Percentiles rank a stretch among this genome's conserved stretches.
These are phyloP conservation scores for Borostomias antarcticus DNA, from an alignment of 2,797 vertebrate genomes.

Conservation along the genomic window DNA sequence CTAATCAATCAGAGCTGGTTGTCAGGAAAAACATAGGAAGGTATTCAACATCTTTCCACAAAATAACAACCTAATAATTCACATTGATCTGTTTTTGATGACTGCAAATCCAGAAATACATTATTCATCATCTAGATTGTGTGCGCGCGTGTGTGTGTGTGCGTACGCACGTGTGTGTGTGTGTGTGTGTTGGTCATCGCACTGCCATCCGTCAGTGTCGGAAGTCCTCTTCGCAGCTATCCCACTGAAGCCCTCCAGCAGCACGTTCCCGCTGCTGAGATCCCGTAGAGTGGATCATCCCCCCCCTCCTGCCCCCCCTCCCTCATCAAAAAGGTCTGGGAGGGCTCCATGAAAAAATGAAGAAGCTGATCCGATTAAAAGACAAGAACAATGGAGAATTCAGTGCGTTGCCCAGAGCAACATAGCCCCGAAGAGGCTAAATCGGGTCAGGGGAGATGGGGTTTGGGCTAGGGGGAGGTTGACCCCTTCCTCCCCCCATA, in stretches of 20 bases:
- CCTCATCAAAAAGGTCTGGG: slow-evolving; percentile 50
- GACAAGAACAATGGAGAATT: slow-evolving; percentile 48
- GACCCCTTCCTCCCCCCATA: slow-evolving; percentile 21
- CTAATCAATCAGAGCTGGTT: too few relatives aligned
- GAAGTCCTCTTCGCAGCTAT: slow-evolving; percentile 33
- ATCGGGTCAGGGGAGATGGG: slow-evolving; percentile 61
- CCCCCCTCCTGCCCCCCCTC: slow-evolving; percentile 32
- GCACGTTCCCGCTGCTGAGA: slow-evolving; percentile 3
- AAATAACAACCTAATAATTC: background rate
- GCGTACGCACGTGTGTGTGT: background rate
- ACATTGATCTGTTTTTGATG: slow-evolving; percentile 9
- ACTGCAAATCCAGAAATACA: background rate
- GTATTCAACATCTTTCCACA: background rate
- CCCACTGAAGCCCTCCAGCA: slow-evolving; percentile 20
- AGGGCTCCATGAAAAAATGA: slow-evolving; percentile 66
- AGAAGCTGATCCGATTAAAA: slow-evolving; percentile 66
- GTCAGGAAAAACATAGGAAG: too few relatives aligned
- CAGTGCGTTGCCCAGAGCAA: slow-evolving; percentile 38
- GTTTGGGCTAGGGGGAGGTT: slow-evolving; percentile 43
- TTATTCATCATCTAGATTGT: background rate
- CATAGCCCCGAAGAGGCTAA: slow-evolving; percentile 42
- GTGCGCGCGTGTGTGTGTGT: background rate
- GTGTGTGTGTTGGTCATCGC: slow-evolving; percentile 7
- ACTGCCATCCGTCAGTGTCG: slow-evolving; percentile 55
- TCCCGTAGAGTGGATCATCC: background rate